Base-by-base conservation (phyloP, 2,797 vertebrate species). In the Typhlichthys eigenmanni region DNA sequence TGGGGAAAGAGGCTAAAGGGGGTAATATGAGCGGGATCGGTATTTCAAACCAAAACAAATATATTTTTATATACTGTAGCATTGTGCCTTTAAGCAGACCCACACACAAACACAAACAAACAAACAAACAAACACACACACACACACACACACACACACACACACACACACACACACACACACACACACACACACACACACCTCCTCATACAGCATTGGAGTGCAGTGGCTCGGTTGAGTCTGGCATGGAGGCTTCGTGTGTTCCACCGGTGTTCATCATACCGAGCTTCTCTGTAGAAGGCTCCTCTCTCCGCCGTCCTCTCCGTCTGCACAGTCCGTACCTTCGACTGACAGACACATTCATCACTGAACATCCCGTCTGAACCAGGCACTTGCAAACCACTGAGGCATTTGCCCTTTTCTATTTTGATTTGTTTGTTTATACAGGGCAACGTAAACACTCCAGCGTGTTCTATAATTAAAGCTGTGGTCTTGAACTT, bases 241-340 rank as follows among this genome's bases (percentile, higher is more conserved):
- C 74, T 11, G 47, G 3, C 0, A 58, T 52, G 24, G 32, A 32
- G 6, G 52, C 7, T 13, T 80, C 52, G 24, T 58, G 60, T 9
- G 64, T 4, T 1, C 47, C 13, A 3, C 64, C 47, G 52, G 74
- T 53, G 58, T 81, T 84, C 68, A 89, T 81, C 82, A 92, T 89
- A 59, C 48, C 66, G 43, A 88, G 74, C 73, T 91, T 91, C 64
- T 93, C 91, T 0, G 71, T 77, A 51, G 58, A 81, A 0, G 76
- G 63, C 65, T 89, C 77, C 55, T 90, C 84, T 29, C 78, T 83
- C 61, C 70, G 84, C 53, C 85, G 73, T 19, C 66, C 53, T 56
- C 81, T 83, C 62, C 63, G 70, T 63, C 80, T 55, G 19, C 85
- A 85, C 32, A 66, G 46, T 66, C 84, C 87, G 47, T 49, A 80